phyloP scores from a whole-genome alignment of 1,140 invertebrate genomes.

The Artemia franciscana region DNA sequence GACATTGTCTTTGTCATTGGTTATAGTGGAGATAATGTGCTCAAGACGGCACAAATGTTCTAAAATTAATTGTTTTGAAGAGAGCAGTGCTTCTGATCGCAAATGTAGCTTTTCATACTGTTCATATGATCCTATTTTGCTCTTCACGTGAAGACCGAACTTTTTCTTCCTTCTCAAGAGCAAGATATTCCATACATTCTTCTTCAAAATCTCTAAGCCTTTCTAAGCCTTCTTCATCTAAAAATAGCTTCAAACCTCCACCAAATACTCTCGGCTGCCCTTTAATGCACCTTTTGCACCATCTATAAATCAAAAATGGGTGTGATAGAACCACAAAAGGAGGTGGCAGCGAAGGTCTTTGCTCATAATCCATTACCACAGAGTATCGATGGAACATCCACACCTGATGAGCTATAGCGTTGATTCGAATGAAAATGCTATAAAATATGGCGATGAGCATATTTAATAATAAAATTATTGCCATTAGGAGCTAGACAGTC shows the following conservation, averaged over 20 bases:
- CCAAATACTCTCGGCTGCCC: conserved; percentile 47
- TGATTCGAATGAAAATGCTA: conserved; percentile 30
- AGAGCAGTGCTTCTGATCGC: neutral
- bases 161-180: conserved; percentile 43
- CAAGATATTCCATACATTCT: conserved; percentile 47
- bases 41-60: neutral
- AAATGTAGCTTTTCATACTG: neutral
- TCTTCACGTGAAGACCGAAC: conserved; percentile 68
- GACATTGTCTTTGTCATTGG: neutral
- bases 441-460: conserved; percentile 36
- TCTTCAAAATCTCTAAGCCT: conserved; percentile 89
- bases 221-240: conserved; percentile 77
- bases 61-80: neutral
- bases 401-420: conserved; percentile 28
- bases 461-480: conserved; percentile 32
- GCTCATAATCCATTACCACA: conserved; percentile 33
- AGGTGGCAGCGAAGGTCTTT: conserved; percentile 31
- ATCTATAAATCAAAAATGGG: conserved; percentile 25
- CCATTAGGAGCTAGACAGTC: conserved; percentile 31
- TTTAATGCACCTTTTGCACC: neutral
- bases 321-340: conserved; percentile 30
- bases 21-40: neutral
- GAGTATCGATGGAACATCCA: conserved; percentile 34
- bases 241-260: conserved; percentile 76
- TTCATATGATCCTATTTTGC: neutral